Evolutionary conservation across 35 echinoderm and acorn worm genomes (phyloP).

Genomic region (Diadema setosum): DNA sequence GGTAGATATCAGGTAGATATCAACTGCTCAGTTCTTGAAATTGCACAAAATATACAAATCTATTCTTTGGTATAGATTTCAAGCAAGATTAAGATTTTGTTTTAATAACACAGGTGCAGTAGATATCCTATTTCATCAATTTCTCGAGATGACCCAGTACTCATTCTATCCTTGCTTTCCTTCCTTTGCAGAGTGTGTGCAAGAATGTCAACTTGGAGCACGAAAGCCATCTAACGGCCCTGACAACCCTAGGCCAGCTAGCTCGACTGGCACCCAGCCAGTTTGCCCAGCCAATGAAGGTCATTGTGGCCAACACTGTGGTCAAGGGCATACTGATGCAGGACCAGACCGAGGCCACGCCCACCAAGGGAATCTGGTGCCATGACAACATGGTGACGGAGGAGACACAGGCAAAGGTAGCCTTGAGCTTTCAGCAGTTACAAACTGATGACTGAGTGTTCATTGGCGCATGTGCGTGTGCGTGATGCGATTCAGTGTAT

Average conservation of each 20-base stretch:
- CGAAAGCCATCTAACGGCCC: slow-evolving; percentile 70
- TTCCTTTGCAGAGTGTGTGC: slow-evolving; percentile 49
- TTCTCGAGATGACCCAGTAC: neutral
- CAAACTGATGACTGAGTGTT: too few species aligned
- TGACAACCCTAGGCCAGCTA: slow-evolving; percentile 69
- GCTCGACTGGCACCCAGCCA: slow-evolving; percentile 66
- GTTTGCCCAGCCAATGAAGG: slow-evolving; percentile 79
- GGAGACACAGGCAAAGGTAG: slow-evolving; percentile 89
- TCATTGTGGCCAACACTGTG: slow-evolving; percentile 65
- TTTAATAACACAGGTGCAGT: too few species aligned
- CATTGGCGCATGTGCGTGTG: too few species aligned
- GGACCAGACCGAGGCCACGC: slow-evolving; percentile 64
- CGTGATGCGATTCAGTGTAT: too few species aligned
- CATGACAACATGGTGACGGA: slow-evolving; percentile 65
- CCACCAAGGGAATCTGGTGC: slow-evolving; percentile 90
- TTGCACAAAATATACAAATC: too few species aligned
- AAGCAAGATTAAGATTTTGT: too few species aligned
- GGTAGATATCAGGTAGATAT: too few species aligned
- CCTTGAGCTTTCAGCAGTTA: too few species aligned
- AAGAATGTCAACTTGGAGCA: slow-evolving; percentile 76
- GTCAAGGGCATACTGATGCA: slow-evolving; percentile 97
- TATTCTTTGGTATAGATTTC: too few species aligned
- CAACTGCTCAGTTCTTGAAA: too few species aligned
- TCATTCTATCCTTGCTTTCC: neutral
- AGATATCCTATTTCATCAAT: too few species aligned